Conservation (phyloP, 92 coral and sea anemone genomes). For the Palythoa grandiflora region DNA sequence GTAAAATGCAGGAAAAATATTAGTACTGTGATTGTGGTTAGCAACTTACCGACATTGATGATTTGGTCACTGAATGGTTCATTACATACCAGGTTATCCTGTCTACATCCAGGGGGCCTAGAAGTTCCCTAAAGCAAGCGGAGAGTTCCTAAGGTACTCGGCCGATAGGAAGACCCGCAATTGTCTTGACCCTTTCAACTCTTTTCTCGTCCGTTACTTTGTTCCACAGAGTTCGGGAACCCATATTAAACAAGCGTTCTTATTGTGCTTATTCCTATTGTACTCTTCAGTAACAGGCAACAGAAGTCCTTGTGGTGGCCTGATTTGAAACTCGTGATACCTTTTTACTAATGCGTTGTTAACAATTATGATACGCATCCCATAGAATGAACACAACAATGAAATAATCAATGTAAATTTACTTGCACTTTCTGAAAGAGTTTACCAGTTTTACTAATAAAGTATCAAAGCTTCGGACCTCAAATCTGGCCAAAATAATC, state of each 20-base stretch:
- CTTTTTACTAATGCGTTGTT: slow-evolving; percentile 66
- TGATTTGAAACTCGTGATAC: slow-evolving; percentile 62
- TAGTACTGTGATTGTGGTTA: no score
- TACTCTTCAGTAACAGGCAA: slow-evolving; percentile 64
- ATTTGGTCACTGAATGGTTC: no score
- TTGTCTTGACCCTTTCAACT: slow-evolving; percentile 53
- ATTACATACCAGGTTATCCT: no score
- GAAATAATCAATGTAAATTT: neutral
- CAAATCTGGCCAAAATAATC: slow-evolving; percentile 20
- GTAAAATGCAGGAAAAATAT: no score
- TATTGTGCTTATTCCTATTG: slow-evolving; percentile 54
- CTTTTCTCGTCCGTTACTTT: slow-evolving; percentile 46
- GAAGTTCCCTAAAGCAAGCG: slow-evolving; percentile 4
- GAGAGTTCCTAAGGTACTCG: slow-evolving; percentile 15
- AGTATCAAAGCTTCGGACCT: slow-evolving; percentile 19
- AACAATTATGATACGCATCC: slow-evolving; percentile 43
- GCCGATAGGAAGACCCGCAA: slow-evolving; percentile 54
- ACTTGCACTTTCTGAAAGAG: slow-evolving; percentile 6
- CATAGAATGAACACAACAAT: slow-evolving; percentile 9
- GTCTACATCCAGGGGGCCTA: no score
- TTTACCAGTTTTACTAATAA: slow-evolving; percentile 13
- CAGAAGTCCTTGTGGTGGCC: slow-evolving; percentile 55
- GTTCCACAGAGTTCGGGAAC: slow-evolving; percentile 46
- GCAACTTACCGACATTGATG: no score
- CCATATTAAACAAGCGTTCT: slow-evolving; percentile 55